Base-by-base conservation (phyloP, 2,113 vertebrate species). In the Cinclus mexicanus region DNA sequence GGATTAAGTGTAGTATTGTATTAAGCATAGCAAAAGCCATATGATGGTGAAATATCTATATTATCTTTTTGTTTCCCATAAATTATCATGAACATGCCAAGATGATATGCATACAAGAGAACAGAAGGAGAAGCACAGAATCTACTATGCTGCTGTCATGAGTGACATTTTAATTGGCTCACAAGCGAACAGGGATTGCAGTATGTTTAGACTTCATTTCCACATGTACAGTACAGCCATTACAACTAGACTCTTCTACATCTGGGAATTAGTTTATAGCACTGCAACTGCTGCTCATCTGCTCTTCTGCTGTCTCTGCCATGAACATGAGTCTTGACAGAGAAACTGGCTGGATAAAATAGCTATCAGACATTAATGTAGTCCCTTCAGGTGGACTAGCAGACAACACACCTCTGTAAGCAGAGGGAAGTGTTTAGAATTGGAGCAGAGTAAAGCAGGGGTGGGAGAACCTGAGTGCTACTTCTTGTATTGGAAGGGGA, bases 251-350 rank as follows among this genome's bases (percentile, higher is more conserved):
- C 75, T 96, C 37, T 80, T 82, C 83, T 87, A 90, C 97, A 97
- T 97, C 96, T 97, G 96, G 93, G 90, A 96, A 94, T 96, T 87
- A 84, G 81, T 93, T 96, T 94, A 93, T 74, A 91, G 75, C 57
- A 60, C 57, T 91, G 86, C 84, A 96, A 94, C 81, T 79, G 81
- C 65, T 93, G 61, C 91, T 97, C 96, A 95, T 95, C 94, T 97
- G 97, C 90, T 95, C 88, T 92, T 94, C 74, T 83, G 78, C 87
- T 94, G 78, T 92, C 92, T 94, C 87, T 96, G 90, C 85, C 44
- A 70, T 29, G 87, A 93, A 49, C 88, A 81, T 39, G 79, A 91
- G 28, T 46, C 90, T 84, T 95, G 90, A 93, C 88, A 93, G 83
- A 84, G 85, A 78, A 87, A 24, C 76, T 90, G 80, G 64, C 65